Percentiles rank a stretch among this genome's conserved stretches.
phyloP scores from a whole-genome alignment of 2,113 vertebrate species.

The Anhinga anhinga region DNA sequence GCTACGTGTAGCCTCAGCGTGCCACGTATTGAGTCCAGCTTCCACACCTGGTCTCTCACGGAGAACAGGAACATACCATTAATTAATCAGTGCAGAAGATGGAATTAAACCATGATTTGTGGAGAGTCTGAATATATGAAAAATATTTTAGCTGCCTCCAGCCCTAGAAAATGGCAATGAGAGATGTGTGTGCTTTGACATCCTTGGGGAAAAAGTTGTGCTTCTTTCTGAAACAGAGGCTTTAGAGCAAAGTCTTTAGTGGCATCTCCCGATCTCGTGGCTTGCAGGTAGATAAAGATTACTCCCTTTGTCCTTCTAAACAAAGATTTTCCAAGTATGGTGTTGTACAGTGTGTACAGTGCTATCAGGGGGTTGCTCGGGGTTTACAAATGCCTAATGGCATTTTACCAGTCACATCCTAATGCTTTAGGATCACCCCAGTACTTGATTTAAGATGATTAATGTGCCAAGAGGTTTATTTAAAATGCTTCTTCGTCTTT shows the following conservation, averaged over 20 bases:
- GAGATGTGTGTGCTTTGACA: not conserved
- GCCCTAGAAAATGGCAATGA: not conserved
- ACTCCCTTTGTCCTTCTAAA: not conserved
- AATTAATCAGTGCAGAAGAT: not conserved
- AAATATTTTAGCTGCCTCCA: not conserved
- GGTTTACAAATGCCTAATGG: not conserved
- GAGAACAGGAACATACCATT: not conserved
- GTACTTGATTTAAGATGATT: not conserved
- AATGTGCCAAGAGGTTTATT: not conserved
- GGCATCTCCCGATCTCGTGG: not conserved
- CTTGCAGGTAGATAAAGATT: not conserved
- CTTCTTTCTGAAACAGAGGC: not conserved
- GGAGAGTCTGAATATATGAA: not conserved
- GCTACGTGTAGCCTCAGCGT: not conserved
- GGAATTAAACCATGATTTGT: not conserved
- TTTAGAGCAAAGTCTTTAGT: not conserved
- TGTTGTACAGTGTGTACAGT: not conserved
- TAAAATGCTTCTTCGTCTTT: not conserved
- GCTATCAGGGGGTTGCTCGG: not conserved
- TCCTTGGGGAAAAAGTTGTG: not conserved
- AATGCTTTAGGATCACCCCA: not conserved
- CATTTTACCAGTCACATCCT: not conserved
- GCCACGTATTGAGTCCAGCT: not conserved
- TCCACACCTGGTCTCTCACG: not conserved
- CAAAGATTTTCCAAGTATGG: not conserved